Conservation (phyloP, 2,797 vertebrate species). For the Acanthurus tractus region DNA sequence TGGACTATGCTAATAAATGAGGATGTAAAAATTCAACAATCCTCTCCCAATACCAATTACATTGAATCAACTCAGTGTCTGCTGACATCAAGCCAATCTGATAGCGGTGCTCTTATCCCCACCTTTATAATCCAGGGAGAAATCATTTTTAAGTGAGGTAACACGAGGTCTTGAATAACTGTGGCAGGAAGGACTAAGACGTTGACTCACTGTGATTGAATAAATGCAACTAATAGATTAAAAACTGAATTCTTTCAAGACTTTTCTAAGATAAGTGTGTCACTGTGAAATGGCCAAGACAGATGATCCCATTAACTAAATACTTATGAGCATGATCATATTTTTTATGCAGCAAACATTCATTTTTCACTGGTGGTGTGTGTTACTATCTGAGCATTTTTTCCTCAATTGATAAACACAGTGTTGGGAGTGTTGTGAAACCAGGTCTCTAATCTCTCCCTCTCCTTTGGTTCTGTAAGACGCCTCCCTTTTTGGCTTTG, state of each 20-base stretch:
- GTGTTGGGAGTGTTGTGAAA: constrained; percentile 35
- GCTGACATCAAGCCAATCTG: neutral
- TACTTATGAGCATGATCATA: neutral
- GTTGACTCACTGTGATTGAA: neutral
- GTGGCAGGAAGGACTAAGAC: neutral
- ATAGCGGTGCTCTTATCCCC: neutral
- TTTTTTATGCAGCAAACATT: neutral
- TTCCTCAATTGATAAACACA: constrained; percentile 37
- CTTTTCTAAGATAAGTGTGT: constrained; percentile 4
- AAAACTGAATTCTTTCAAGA: neutral
- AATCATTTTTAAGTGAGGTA: neutral
- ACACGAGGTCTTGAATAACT: constrained; percentile 3
- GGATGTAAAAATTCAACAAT: neutral
- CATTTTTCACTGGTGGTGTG: constrained; percentile 6
- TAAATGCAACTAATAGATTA: no score
- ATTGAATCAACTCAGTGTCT: neutral
- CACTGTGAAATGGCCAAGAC: neutral
- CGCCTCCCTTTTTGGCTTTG: constrained; percentile 55
- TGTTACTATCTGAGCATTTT: constrained; percentile 12
- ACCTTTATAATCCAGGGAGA: constrained; percentile 13
- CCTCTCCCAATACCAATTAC: neutral
- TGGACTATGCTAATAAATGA: neutral
- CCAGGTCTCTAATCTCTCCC: constrained; percentile 46
- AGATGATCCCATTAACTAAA: neutral
- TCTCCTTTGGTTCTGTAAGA: constrained; percentile 55